These are phyloP conservation scores for Chrysoperla carnea DNA, from an alignment of 1,140 invertebrate species.

Conservation along the genomic window DNA sequence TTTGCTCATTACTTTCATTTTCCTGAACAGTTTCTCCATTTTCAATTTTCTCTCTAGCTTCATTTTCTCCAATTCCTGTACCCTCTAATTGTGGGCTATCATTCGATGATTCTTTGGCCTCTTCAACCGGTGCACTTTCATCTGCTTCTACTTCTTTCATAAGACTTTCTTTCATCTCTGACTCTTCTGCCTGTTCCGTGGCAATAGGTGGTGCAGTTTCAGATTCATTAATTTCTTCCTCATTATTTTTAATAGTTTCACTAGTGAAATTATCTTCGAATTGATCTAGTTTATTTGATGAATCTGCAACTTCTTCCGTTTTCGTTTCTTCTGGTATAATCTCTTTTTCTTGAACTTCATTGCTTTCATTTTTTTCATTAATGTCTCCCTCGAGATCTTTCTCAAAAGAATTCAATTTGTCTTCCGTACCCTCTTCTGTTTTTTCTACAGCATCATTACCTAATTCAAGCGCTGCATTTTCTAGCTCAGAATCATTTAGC, in stretches of 20 bases:
- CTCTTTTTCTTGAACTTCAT: constrained; percentile 17
- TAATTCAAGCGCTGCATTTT: constrained; percentile 7
- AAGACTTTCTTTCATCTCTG: constrained; percentile 3
- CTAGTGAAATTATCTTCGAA: constrained; percentile 5
- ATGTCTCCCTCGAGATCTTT: constrained; percentile 22
- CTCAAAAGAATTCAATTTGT: not conserved
- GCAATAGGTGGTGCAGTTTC: constrained; percentile 1
- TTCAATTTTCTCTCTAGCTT: constrained; percentile 4
- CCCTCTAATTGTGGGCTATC: constrained; percentile 16
- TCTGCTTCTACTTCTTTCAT: constrained; percentile 8
- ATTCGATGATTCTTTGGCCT: constrained; percentile 1
- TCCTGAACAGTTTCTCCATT: constrained; percentile 9
- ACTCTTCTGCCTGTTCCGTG: not conserved
- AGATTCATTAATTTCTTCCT: constrained; percentile 1
- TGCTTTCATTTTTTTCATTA: constrained; percentile 18
- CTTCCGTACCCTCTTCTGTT: constrained; percentile 2
- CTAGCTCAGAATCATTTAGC: constrained; percentile 5
- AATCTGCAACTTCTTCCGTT: constrained; percentile 7
- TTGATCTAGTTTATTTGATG: constrained; percentile 7
- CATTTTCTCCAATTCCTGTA: constrained; percentile 20
- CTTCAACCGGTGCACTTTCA: constrained; percentile 4
- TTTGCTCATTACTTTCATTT: constrained; percentile 16
- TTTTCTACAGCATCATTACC: constrained; percentile 5
- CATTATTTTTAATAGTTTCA: constrained; percentile 6
- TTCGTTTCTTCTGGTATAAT: constrained; percentile 2